Base-by-base conservation (phyloP, 1,140 invertebrate species). In the Heterodera schachtii region DNA sequence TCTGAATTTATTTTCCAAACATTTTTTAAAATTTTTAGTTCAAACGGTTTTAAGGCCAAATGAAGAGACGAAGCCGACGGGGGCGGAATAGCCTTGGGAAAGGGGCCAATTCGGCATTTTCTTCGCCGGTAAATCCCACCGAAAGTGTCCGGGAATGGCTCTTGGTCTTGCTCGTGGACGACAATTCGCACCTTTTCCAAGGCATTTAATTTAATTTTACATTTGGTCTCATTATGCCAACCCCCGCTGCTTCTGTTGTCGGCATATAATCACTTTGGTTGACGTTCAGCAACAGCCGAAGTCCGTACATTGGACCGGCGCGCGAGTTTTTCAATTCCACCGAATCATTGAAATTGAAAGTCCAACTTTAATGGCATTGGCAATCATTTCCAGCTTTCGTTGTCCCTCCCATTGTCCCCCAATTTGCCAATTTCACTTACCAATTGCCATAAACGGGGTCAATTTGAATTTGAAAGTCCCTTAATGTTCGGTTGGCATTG, bases 321-420 rank as follows among this genome's bases (percentile, higher is more conserved):
- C 84, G 74, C 31, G 76, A 82, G 71, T 90, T 89, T 75, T 87
- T 90, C 74, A 90, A 67, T 47, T 86, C 84, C 3, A 90, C 88
- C 2, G 88, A 90, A 80, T 90, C 89, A 71, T 89, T 89, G 81
- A 89, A 90, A 77, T 90, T 89, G 75, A 90, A 89, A 6, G 88
- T 89, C 67, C 85, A 90, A 76, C 79, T 75, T 8, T 5, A 74
- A 75, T 41, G 13, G 13, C 41, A 31, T 74, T 46, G 8, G 21
- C 11, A n/a, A n/a, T n/a, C n/a, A 31, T 21, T 31, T 21, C 11
- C 31, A 73, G 8, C 2, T 74, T 52, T 52, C 6, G 49, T 11
- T 8, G 6, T 52, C 49, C 49, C 49, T 52, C 49, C 31, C 31
- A 31, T 31, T 31, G 31, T 31, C n/a, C 8, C 6, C 67, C 67